Base-by-base conservation (phyloP, 2,113 vertebrate genomes). In the Ornithorhynchus anatinus region DNA sequence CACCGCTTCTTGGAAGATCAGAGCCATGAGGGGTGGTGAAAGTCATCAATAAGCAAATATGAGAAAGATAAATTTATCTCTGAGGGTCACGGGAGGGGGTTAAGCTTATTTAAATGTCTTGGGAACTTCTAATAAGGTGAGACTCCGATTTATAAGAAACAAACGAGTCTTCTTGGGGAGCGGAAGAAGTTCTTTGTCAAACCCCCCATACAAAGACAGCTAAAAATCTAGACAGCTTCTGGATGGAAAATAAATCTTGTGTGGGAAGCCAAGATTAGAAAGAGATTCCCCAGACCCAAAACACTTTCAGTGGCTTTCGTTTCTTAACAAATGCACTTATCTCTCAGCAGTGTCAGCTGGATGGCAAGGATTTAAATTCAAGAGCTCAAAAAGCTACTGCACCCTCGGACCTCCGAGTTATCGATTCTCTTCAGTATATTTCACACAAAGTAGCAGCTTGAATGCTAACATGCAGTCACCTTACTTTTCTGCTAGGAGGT, bases 211-310 rank as follows among this genome's bases (percentile, higher is more conserved):
- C 44, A 64, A 56, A 77, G 61, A 79, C 45, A 8, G 31, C 57
- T n/a, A n/a, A 33, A 59, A 51, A 29, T 32, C 39, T 14, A 58
- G 16, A 50, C 56, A 63, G 63, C 63, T 58, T 74, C 69, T 61
- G 31, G 7, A 48, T 51, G 11, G 10, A 12, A 60, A 20, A 19
- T 57, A 63, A 53, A 51, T 72, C 57, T 59, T 29, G 56, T 33
- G 47, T 25, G 57, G 50, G 32, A 68, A 60, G 47, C 62, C 8
- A 74, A 79, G 59, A 31, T 27, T 43, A 87, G 69, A 82, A 76
- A n/a, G 29, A 22, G 51, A 48, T 31, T 69, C n/a, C 78, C 71
- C 32, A 59, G 68, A 31, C 13, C 39, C 27, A 42, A 73, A 62
- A 61, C 13, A 33, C 57, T 44, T 35, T 10, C 8, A 2, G 20